Evolutionary conservation across 2,113 vertebrate species (phyloP).

Genomic region (Ochotona princeps): DNA sequence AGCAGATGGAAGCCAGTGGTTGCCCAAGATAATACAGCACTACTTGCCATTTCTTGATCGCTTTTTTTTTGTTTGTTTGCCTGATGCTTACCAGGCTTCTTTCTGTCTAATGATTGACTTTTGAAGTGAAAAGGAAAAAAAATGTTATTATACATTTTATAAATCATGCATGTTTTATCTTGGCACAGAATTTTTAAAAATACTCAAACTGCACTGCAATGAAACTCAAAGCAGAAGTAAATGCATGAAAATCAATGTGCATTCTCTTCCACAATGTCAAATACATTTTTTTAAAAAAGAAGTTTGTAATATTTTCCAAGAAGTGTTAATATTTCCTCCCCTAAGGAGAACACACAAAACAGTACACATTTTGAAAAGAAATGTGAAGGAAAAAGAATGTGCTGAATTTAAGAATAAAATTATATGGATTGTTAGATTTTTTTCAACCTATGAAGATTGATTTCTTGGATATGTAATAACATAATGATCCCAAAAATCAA

Average conservation of each 20-base stretch:
- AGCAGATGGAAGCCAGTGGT: constrained; percentile 8
- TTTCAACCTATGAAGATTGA: background rate
- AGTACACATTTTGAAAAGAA: background rate
- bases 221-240: constrained; percentile 19
- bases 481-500: constrained; percentile 1
- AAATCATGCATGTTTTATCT: constrained; percentile 41
- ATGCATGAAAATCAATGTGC: background rate
- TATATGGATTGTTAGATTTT: background rate
- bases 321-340: background rate
- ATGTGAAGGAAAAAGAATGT: background rate
- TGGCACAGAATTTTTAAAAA: background rate
- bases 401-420: background rate
- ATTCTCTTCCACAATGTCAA: background rate
- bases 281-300: background rate
- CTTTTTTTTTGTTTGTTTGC: background rate
- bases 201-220: background rate
- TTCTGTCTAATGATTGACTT: background rate
- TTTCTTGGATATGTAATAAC: background rate
- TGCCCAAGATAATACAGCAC: background rate
- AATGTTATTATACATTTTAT: background rate
- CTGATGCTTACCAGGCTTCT: background rate
- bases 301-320: background rate
- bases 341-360: background rate
- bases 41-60: background rate
- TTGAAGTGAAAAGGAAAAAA: constrained; percentile 37